phyloP scores from a whole-genome alignment of 2,888 invertebrate species.

The Uropetala carovei region DNA sequence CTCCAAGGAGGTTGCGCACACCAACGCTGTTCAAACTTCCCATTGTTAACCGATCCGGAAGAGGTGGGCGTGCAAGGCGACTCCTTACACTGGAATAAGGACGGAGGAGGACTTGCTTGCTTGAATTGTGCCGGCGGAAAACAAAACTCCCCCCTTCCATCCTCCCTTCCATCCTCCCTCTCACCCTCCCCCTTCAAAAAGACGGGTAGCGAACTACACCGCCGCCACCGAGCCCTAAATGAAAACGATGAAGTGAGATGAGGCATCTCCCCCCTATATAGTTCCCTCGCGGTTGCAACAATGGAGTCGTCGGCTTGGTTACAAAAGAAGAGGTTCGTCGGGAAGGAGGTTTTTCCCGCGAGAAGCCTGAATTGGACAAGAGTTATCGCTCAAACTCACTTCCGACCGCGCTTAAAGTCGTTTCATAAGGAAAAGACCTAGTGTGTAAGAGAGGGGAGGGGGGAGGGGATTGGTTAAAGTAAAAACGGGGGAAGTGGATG shows the following conservation, averaged over 20 bases:
- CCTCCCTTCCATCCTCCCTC: not conserved
- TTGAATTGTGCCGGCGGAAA: not conserved
- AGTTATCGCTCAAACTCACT: not conserved
- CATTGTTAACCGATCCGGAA: no score
- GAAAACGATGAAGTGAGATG: not conserved
- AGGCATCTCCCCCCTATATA: not conserved
- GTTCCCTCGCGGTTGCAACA: not conserved
- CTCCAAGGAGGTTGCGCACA: no score
- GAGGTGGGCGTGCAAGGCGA: no score
- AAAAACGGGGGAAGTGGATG: not conserved
- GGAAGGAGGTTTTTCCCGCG: no score
- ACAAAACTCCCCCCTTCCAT: not conserved
- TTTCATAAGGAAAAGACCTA: not conserved
- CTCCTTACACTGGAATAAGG: no score
- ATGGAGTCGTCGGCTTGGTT: not conserved
- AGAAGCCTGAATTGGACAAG: not conserved
- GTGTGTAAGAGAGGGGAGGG: not conserved
- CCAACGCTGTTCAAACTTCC: no score
- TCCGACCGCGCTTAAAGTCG: not conserved
- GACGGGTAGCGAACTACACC: not conserved
- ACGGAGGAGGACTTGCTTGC: not conserved
- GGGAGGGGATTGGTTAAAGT: not conserved
- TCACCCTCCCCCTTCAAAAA: not conserved
- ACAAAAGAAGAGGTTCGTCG: no score
- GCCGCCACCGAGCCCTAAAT: not conserved